Percentiles rank a stretch among this genome's conserved stretches.
Evolutionary conservation across 2,888 invertebrate genomes (phyloP).

Genomic region (Fragum sueziense): DNA sequence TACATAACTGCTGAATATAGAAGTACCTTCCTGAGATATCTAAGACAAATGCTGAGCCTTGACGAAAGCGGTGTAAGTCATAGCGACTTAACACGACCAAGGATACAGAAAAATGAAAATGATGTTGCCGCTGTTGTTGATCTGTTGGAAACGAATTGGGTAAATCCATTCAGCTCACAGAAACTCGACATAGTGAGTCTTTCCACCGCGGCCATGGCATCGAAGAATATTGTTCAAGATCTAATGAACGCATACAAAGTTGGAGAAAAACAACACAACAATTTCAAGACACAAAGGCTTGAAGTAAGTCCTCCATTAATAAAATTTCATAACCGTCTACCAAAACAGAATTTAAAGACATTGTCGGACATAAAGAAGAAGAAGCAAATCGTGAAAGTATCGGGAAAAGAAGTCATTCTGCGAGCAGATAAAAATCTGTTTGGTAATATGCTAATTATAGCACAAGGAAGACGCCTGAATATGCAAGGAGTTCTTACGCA

Average conservation of each 20-base stretch:
- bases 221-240: background rate
- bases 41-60: slow-evolving; percentile 11
- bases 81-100: background rate
- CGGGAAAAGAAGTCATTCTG: slow-evolving; percentile 35
- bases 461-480: slow-evolving; percentile 34
- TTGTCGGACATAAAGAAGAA: slow-evolving; percentile 40
- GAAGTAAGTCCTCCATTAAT: background rate
- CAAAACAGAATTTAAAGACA: background rate
- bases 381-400: background rate
- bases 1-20: slow-evolving; percentile 55
- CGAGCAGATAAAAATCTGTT: slow-evolving; percentile 39
- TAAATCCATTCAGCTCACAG: background rate
- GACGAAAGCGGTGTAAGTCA: background rate
- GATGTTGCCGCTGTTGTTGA: background rate
- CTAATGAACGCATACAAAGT: background rate
- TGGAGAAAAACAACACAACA: background rate
- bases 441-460: slow-evolving; percentile 45
- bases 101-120: background rate
- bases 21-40: slow-evolving; percentile 19
- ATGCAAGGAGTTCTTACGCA: slow-evolving; percentile 1
- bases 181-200: background rate
- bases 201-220: background rate
- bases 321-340: background rate
- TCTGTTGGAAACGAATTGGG: background rate
- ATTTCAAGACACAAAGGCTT: background rate